phyloP scores from a whole-genome alignment of 2,797 vertebrate genomes.

The Triplophysa bombifrons region DNA sequence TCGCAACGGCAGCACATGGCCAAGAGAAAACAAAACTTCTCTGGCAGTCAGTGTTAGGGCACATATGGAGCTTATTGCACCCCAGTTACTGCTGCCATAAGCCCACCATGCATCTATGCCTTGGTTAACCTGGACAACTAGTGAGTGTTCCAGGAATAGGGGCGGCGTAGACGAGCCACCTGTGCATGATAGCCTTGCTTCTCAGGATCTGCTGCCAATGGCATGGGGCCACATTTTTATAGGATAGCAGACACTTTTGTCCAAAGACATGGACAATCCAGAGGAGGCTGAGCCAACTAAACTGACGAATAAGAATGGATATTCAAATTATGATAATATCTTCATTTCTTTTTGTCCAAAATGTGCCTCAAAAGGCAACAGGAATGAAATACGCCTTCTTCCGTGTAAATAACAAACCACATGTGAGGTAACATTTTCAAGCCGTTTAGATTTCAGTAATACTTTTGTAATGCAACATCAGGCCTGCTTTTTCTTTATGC shows the following conservation, averaged over 20 bases:
- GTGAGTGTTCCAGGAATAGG: conserved; percentile 18
- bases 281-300: not conserved
- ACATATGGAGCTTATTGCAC: conserved; percentile 40
- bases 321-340: not conserved
- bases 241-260: conserved; percentile 1
- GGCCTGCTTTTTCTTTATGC: not conserved
- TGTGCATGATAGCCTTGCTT: conserved; percentile 18
- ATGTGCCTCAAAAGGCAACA: not conserved
- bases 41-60: conserved; percentile 13
- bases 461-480: not conserved
- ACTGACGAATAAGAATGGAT: not conserved
- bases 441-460: not conserved
- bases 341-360: not conserved
- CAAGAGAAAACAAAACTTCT: conserved; percentile 15
- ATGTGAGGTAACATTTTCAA: not conserved
- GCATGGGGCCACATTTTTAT: not conserved
- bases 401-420: no score
- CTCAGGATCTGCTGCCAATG: conserved; percentile 7
- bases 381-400: no score
- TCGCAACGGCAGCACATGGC: conserved; percentile 6
- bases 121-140: conserved; percentile 26
- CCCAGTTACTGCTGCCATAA: conserved; percentile 25
- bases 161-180: not conserved
- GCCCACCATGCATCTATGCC: conserved; percentile 25
- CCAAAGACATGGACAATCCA: not conserved